phyloP scores from a whole-genome alignment of 2,797 vertebrate genomes.

The Nannoperca obscura region DNA sequence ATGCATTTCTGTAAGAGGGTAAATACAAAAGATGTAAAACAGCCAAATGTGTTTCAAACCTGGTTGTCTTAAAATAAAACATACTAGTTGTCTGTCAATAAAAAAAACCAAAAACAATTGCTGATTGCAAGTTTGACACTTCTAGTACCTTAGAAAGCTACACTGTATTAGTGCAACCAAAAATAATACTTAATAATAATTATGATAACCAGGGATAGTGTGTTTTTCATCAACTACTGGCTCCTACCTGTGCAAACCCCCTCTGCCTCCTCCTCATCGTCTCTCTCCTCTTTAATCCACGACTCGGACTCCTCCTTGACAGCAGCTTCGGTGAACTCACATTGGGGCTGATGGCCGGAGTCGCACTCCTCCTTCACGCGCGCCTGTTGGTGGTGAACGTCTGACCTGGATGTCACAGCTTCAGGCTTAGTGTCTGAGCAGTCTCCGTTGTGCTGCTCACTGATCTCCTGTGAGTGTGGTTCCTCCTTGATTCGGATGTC shows the following conservation, averaged over 20 bases:
- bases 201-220: neutral
- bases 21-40: neutral
- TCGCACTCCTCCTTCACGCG: conserved; percentile 70
- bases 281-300: conserved; percentile 66
- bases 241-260: conserved; percentile 61
- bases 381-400: conserved; percentile 24
- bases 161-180: neutral
- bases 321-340: conserved; percentile 34
- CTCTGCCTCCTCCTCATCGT: conserved; percentile 51
- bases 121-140: neutral
- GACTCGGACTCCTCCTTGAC: conserved; percentile 70
- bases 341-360: conserved; percentile 34
- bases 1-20: neutral
- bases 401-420: conserved; percentile 29
- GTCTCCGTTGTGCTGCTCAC: conserved; percentile 44
- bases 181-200: neutral
- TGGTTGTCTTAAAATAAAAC: neutral
- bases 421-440: conserved; percentile 43
- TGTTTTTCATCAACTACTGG: neutral
- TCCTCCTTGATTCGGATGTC: conserved; percentile 78
- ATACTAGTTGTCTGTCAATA: neutral
- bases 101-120: neutral
- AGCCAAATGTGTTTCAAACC: neutral
- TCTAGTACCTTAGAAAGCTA: neutral
- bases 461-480: conserved; percentile 62